Evolutionary conservation across 2,113 vertebrate genomes (phyloP).

Genomic region (Channa argus): DNA sequence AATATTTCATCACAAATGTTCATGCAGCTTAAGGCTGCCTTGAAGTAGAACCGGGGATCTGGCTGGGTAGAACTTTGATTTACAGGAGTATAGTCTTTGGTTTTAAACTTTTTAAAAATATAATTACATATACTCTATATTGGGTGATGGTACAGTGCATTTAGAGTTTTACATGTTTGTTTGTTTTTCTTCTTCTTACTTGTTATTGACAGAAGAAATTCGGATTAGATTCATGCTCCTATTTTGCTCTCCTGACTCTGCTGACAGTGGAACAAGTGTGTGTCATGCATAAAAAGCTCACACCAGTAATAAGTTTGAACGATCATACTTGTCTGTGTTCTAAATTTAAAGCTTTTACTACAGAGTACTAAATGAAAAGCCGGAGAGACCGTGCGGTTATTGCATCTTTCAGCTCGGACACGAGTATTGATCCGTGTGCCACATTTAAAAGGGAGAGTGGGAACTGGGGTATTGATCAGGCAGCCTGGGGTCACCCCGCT

Average conservation of each 20-base stretch:
- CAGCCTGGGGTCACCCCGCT: slow-evolving; percentile 80
- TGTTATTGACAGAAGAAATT: not conserved
- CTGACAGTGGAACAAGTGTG: not conserved
- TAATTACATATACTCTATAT: not conserved
- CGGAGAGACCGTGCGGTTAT: slow-evolving; percentile 71
- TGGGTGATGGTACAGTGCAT: no score
- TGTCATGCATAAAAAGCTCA: not conserved
- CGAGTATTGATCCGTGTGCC: slow-evolving; percentile 82
- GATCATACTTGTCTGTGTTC: slow-evolving; percentile 39
- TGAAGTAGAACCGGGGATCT: slow-evolving; percentile 41
- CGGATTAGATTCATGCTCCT: not conserved
- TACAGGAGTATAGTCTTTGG: not conserved
- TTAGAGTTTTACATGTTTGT: no score
- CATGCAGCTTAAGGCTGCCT: slow-evolving; percentile 44
- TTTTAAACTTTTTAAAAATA: not conserved
- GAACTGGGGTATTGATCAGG: slow-evolving; percentile 81
- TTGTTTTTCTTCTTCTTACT: no score
- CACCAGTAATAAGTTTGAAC: not conserved
- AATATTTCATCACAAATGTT: slow-evolving; percentile 72
- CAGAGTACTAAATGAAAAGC: slow-evolving; percentile 72
- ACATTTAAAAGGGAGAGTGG: slow-evolving; percentile 82
- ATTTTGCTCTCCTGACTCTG: not conserved
- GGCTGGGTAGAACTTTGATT: not conserved
- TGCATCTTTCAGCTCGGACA: slow-evolving; percentile 79
- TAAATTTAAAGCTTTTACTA: slow-evolving; percentile 70